Evolutionary conservation across 2,113 vertebrate species (phyloP).

Genomic region (Neolamprologus fasciatus): DNA sequence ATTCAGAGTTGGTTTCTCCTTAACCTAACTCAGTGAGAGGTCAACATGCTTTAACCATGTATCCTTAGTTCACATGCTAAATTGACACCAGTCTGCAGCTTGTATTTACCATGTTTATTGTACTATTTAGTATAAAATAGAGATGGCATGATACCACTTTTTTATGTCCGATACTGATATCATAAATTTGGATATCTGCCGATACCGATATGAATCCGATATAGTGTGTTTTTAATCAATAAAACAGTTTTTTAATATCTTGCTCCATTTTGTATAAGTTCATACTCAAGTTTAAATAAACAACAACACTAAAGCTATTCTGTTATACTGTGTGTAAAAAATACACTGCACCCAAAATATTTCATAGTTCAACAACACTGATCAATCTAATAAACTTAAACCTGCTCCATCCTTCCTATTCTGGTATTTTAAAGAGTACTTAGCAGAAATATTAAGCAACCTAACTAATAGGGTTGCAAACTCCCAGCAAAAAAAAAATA

Average conservation of each 20-base stretch:
- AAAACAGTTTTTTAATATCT: not conserved
- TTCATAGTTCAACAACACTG: accelerated
- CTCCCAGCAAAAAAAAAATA: no score
- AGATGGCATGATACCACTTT: not conserved
- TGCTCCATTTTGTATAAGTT: not conserved
- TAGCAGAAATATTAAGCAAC: no score
- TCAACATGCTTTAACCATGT: not conserved
- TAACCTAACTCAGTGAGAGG: not conserved
- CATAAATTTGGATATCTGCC: not conserved
- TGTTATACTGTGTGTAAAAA: no score
- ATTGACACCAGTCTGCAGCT: not conserved
- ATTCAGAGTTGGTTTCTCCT: not conserved
- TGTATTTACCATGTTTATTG: not conserved
- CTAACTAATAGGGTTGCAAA: no score
- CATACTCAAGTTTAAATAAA: not conserved
- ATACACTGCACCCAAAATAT: no score
- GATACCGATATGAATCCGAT: not conserved
- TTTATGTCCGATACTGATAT: not conserved
- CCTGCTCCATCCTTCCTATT: accelerated
- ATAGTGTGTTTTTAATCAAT: not conserved
- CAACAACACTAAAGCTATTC: no score
- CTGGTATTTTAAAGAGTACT: no score
- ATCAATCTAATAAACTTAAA: no score
- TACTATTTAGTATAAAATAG: not conserved
- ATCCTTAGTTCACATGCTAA: not conserved